Base-by-base conservation (phyloP, 2,797 vertebrate species). In the Acanthurus leucopareius region DNA sequence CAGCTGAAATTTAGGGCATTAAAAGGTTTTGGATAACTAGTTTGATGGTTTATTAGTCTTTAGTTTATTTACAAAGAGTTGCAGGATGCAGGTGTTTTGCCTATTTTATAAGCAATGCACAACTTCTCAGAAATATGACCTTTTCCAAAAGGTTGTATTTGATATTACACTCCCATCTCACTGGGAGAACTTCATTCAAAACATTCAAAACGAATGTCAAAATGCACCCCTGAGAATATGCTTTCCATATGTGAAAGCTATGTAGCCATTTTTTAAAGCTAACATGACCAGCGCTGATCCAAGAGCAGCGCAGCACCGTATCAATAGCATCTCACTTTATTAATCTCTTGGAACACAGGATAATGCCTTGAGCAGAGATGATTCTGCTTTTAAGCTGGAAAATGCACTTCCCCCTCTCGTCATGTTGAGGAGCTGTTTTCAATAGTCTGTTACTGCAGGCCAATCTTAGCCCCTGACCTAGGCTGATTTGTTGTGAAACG, bases 401-500 rank as follows among this genome's bases (percentile, higher is more conserved):
- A 95, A 95, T 94, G 91, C 91, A 86, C 93, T 93, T 93, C 82
- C 87, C 79, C 85, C 82, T 84, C 84, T 82, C 68, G 71, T 84
- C 89, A 71, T 75, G 82, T 91, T 64, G 86, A 89, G 81, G 73
- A 90, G 86, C 74, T 71, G 74, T 86, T 90, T 88, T 89, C 84
- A 84, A 71, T 69, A 86, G 86, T 84, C 85, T 84, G 78, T 89
- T 76, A 86, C 95, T 94, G 91, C 79, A 91, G 95, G 95, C 95
- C 94, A 93, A 72, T 91, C 91, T 95, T 95, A 94, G 89, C 93
- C 94, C 77, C 91, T 94, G 93, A 95, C 94, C 93, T 77, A 14
- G 83, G 87, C 79, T 92, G 91, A 92, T 95, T 91, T 94, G 92
- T 92, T 90, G 86, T 82, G 91, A 91, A 92, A 89, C 49, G 68